Evolutionary conservation across 1,140 invertebrate species (phyloP).

Genomic region (Pinna nobilis): DNA sequence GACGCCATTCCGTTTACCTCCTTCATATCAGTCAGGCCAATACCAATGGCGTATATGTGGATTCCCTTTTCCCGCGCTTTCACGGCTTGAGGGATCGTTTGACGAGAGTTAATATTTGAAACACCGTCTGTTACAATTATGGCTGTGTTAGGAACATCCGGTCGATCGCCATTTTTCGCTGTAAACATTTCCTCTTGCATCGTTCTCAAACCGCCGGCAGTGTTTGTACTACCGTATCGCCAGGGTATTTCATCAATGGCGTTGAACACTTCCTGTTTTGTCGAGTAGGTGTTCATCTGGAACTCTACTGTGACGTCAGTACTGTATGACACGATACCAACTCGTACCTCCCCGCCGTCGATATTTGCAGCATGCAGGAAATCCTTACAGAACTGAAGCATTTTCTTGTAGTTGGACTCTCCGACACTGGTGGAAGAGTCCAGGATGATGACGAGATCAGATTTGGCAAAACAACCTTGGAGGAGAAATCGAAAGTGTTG

Average conservation of each 20-base stretch:
- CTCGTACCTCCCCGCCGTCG: conserved; percentile 56
- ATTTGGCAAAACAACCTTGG: conserved; percentile 45
- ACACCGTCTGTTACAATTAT: conserved; percentile 64
- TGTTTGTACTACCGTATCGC: conserved; percentile 63
- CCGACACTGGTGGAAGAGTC: conserved; percentile 61
- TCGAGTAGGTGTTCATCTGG: conserved; percentile 27
- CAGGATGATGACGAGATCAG: conserved; percentile 66
- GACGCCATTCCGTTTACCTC: conserved; percentile 53
- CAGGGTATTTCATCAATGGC: conserved; percentile 57
- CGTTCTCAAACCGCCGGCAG: conserved; percentile 52
- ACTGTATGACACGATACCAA: conserved; percentile 59
- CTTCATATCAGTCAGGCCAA: conserved; percentile 46
- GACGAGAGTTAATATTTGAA: conserved; percentile 56
- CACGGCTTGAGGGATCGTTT: conserved; percentile 52
- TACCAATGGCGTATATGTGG: conserved; percentile 54
- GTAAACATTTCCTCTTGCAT: conserved; percentile 56
- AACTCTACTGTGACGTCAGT: conserved; percentile 50
- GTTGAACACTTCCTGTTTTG: conserved; percentile 30
- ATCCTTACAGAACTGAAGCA: conserved; percentile 59
- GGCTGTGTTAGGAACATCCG: conserved; percentile 54
- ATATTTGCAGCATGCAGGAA: conserved; percentile 55
- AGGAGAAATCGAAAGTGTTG: too few relatives aligned
- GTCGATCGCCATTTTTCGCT: conserved; percentile 51
- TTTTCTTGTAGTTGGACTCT: conserved; percentile 55
- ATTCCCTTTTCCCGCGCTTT: conserved; percentile 45